Base-by-base conservation (phyloP, 2,113 vertebrate genomes). In the Nettapus auritus region DNA sequence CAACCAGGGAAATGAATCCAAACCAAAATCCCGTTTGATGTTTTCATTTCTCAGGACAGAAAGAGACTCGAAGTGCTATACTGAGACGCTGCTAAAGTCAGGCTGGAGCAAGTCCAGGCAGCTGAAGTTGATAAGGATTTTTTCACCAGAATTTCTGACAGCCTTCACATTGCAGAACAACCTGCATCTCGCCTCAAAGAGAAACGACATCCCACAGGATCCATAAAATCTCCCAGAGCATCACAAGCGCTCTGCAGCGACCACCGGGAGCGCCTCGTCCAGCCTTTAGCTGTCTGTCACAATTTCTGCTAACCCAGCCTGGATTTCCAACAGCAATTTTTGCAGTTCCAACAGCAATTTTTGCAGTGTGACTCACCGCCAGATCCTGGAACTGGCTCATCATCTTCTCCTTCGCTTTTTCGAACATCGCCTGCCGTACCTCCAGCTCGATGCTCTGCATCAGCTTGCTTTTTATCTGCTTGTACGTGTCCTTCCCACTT, bases 351-450 rank as follows among this genome's bases (percentile, higher is more conserved):
- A 21, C 66, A 50, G 40, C 34, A 17, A 14, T 25, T 70, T 40
- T 50, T n/a, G 62, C 10, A 52, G 17, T 2, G 0, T 33, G 50
- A 13, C 25, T 44, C 91, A 97, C 97, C 74, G 63, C 94, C 76
- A 97, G 73, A 8, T 86, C 91, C 74, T 88, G 91, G n/a, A 96
- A 85, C 15, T 90, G 89, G 59, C 67, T 88, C 77, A 57, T 82
- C 96, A 94, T 94, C 80, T 74, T 87, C 38, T 95, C 88, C 15
- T 91, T 95, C 16, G 90, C 94, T 62, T 83, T 86, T 69, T 97
- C 94, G 19, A 96, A 97, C 94, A 90, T 88, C 64, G 87, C 79
- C 34, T 75, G 89, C 0, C 56, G 67, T 64, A 91, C 95, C 70
- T 97, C 87, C 82, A 3, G 68, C 44, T 94, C 94, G 69, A 92